Percentiles rank a stretch among this genome's conserved stretches.
Conservation (phyloP, 2,797 vertebrate species). For the Sebastes diploproa region DNA sequence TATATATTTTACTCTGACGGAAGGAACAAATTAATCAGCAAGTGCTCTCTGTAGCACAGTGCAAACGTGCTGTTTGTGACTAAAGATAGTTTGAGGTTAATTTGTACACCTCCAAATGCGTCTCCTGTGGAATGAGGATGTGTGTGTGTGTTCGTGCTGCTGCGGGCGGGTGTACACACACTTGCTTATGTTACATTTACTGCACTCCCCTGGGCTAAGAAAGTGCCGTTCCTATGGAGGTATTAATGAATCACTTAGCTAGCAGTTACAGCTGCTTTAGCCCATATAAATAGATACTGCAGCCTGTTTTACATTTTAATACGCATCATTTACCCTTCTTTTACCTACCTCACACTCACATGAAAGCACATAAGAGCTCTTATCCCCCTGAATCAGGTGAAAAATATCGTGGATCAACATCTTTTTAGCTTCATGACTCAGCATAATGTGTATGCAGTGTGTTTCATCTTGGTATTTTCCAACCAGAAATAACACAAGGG, state of each 20-base stretch:
- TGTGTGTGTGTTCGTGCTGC: slow-evolving; percentile 17
- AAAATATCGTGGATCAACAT: background rate
- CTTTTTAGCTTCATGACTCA: background rate
- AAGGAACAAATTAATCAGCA: slow-evolving; percentile 71
- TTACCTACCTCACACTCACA: slow-evolving; percentile 7
- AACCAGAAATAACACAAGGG: accelerated
- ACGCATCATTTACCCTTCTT: slow-evolving; percentile 31
- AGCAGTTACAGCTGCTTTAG: slow-evolving; percentile 65
- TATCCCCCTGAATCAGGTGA: background rate
- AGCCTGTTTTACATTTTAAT: slow-evolving; percentile 54
- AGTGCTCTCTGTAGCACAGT: slow-evolving; percentile 36
- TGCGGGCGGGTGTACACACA: background rate
- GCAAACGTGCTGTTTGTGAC: slow-evolving; percentile 64
- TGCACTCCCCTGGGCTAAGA: slow-evolving; percentile 47
- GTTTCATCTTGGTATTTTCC: background rate
- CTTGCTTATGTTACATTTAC: slow-evolving; percentile 58
- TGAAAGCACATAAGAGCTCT: background rate
- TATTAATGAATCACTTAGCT: slow-evolving; percentile 73
- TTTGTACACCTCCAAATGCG: slow-evolving; percentile 64
- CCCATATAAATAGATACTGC: slow-evolving; percentile 58
- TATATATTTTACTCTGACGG: slow-evolving; percentile 58
- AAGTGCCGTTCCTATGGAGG: slow-evolving; percentile 47
- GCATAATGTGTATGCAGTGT: background rate
- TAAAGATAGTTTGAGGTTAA: slow-evolving; percentile 74
- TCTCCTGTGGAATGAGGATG: slow-evolving; percentile 49